Evolutionary conservation across 2,797 vertebrate genomes (phyloP).

Genomic region (Emydoidea blandingii): DNA sequence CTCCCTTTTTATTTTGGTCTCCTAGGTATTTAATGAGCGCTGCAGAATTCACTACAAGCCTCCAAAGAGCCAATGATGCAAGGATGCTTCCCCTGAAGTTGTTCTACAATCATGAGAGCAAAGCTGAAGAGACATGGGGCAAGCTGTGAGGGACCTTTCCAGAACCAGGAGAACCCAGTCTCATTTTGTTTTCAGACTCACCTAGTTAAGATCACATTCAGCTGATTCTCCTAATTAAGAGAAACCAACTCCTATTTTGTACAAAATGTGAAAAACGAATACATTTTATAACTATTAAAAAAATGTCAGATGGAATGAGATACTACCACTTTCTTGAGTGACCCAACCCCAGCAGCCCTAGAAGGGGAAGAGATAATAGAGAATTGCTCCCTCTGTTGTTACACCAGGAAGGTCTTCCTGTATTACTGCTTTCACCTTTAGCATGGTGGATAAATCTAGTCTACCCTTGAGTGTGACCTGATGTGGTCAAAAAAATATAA

Average conservation of each 20-base stretch:
- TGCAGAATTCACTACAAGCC: slow-evolving; percentile 96
- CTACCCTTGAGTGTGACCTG: neutral
- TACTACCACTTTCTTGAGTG: slow-evolving; percentile 68
- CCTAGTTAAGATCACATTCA: slow-evolving; percentile 77
- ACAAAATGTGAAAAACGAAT: slow-evolving; percentile 80
- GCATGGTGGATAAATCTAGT: neutral
- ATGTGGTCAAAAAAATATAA: neutral
- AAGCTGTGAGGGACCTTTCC: slow-evolving; percentile 70
- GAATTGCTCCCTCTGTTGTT: neutral
- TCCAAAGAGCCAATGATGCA: slow-evolving; percentile 88
- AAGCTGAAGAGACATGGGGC: slow-evolving; percentile 74
- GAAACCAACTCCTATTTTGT: slow-evolving; percentile 82
- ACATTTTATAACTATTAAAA: slow-evolving; percentile 85
- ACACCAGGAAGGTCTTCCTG: neutral
- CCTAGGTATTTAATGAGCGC: slow-evolving; percentile 93
- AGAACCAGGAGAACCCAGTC: slow-evolving; percentile 76
- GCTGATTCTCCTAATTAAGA: slow-evolving; percentile 83
- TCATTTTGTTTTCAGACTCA: slow-evolving; percentile 78
- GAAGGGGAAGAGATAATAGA: neutral
- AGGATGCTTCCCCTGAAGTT: slow-evolving; percentile 33
- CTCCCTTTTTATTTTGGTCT: slow-evolving; percentile 66
- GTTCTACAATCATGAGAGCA: slow-evolving; percentile 76
- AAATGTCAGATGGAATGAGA: slow-evolving; percentile 77
- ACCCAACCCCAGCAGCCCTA: neutral
- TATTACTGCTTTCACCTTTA: neutral